Evolutionary conservation across 2,888 invertebrate species (phyloP), one percentile per base, ranked within the genome.

Genomic region (Gortyna flavago): DNA sequence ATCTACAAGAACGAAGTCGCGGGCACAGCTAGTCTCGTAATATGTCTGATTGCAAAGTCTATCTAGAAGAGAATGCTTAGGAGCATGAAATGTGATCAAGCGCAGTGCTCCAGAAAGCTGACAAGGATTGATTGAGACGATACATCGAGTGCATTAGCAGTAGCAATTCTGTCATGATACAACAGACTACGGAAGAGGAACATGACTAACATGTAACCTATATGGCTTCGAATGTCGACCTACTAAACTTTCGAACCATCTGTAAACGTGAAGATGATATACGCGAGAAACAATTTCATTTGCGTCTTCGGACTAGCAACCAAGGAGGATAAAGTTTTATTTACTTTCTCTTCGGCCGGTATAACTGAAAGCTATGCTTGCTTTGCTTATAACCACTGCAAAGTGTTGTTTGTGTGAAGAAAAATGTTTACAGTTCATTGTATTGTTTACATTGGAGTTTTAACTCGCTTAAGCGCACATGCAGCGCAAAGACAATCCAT

Each of bases 201-300:
- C 77, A 81, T 85, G 72, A 83, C 85, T 81, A 81, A 83, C 81
- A 71, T 69, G 76, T 85, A 85, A 81, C 82, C 83, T 81, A 83
- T 83, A 85, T 85, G 83, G 70, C 85, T 81, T 77, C 70, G 44
- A 54, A 77, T 85, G 71, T 65, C 85, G 85, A 73, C 83, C 83
- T 65, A 83, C 59, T 85, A 81, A 83, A 77, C 85, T 85, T 83
- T 81, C 70, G n/a, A 83, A 64, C 76, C 21, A 77, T 59, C 73
- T 72, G 32, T 65, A 72, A 84, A 64, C 35, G 62, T 51, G 48
- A 69, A 68, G 68, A 72, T 67, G 62, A 81, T 83, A 70, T 70
- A 70, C 32, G n/a, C 66, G 38, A 67, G 66, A 76, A 81, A 59
- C 69, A 44, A 75, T 81, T 85, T 81, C 51, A 62, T 73, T 81